phyloP scores from a whole-genome alignment of 2,888 invertebrate genomes.

The Argyresthia albistria region DNA sequence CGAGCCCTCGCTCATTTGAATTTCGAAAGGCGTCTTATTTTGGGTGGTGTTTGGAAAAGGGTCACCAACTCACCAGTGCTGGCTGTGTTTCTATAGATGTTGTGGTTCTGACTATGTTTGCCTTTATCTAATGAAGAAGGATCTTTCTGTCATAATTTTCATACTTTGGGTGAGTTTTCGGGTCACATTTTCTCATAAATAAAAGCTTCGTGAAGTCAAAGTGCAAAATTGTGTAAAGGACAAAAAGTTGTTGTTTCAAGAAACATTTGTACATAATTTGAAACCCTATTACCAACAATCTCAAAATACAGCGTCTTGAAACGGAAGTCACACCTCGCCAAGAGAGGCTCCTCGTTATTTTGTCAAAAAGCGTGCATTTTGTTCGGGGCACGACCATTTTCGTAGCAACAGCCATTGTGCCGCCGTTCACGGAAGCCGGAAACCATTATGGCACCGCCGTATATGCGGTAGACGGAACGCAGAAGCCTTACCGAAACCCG shows the following conservation, averaged over 20 bases:
- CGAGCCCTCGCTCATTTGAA: conserved; percentile 52
- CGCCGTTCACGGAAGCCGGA: conserved; percentile 51
- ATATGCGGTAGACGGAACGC: conserved; percentile 22
- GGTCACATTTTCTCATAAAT: too few relatives aligned
- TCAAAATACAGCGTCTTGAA: conserved; percentile 12
- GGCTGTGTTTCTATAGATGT: too few relatives aligned
- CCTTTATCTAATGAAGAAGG: too few relatives aligned
- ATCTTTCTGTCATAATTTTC: too few relatives aligned
- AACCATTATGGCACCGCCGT: conserved; percentile 57
- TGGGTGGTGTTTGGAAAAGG: conserved; percentile 8
- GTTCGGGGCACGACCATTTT: conserved; percentile 26
- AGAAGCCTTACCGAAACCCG: conserved; percentile 1
- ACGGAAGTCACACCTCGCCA: conserved; percentile 9
- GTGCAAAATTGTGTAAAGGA: too few relatives aligned
- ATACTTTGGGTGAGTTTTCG: too few relatives aligned
- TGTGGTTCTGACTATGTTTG: too few relatives aligned
- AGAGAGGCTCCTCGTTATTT: conserved; percentile 21
- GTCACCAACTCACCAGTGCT: not conserved
- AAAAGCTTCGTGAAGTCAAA: too few relatives aligned
- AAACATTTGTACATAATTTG: too few relatives aligned
- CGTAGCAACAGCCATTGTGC: conserved; percentile 38
- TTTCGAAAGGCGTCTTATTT: conserved; percentile 51
- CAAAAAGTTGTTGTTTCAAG: too few relatives aligned
- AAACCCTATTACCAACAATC: not conserved
- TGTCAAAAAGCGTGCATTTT: conserved; percentile 26